phyloP scores from a whole-genome alignment of 2,113 vertebrate genomes.

The Danionella cerebrum region DNA sequence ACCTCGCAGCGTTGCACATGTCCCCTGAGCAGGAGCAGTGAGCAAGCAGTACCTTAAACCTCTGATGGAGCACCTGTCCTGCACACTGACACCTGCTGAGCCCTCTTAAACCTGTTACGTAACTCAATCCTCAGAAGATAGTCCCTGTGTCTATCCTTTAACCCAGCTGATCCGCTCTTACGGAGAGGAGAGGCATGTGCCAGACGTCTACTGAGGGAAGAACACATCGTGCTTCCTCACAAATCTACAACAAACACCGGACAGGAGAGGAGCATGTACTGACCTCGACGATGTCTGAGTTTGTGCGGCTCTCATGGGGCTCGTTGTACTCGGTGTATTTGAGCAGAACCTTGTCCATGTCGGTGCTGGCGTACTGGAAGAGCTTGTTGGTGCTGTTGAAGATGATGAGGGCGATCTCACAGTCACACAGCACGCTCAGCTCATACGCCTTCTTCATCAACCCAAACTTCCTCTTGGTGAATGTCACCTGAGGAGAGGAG shows the following conservation, averaged over 20 bases:
- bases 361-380: conserved; percentile 95
- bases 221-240: not conserved
- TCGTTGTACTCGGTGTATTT: conserved; percentile 98
- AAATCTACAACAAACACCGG: not conserved
- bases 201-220: not conserved
- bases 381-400: conserved; percentile 98
- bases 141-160: not conserved
- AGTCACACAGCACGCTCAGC: conserved; percentile 93
- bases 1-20: conserved; percentile 20
- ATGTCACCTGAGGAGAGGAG: conserved; percentile 87
- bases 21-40: not conserved
- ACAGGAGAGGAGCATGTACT: conserved; percentile 40
- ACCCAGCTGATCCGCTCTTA: not conserved
- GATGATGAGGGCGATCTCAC: conserved; percentile 96
- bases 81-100: not conserved
- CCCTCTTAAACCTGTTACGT: conserved; percentile 24
- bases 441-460: conserved; percentile 99
- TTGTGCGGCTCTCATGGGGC: conserved; percentile 93
- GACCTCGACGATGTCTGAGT: conserved; percentile 94
- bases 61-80: conserved; percentile 8
- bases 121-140: conserved; percentile 3
- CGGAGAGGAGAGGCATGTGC: not conserved
- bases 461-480: conserved; percentile 96
- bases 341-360: conserved; percentile 96
- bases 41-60: not conserved